Evolutionary conservation across 2,888 invertebrate species (phyloP).

Genomic region (Tigriopus californicus): DNA sequence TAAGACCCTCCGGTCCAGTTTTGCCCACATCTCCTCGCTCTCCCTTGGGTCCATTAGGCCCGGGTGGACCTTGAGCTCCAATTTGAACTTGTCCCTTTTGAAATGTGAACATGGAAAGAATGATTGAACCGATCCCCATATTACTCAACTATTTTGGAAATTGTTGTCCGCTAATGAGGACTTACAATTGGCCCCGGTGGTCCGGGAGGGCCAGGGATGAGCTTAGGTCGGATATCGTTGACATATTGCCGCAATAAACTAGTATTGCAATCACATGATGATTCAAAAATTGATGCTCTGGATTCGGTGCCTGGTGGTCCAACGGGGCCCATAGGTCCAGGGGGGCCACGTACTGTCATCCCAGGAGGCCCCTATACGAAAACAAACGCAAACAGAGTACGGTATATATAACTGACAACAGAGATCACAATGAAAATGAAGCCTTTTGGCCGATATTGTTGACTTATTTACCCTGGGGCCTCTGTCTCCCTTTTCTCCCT

Average conservation of each 20-base stretch:
- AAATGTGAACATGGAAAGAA: no score
- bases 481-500: constrained; percentile 9
- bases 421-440: neutral
- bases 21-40: constrained; percentile 18
- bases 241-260: neutral
- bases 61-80: constrained; percentile 17
- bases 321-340: neutral
- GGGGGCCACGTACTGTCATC: constrained; percentile 5
- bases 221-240: neutral
- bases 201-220: constrained; percentile 1
- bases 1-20: constrained; percentile 17
- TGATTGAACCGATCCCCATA: no score
- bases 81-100: no score
- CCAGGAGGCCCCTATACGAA: neutral
- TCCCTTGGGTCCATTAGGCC: constrained; percentile 20
- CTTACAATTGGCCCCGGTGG: neutral
- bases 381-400: no score
- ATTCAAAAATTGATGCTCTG: no score
- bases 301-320: neutral
- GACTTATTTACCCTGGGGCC: neutral
- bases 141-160: no score
- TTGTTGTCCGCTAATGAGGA: no score
- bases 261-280: neutral
- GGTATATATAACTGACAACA: no score
- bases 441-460: no score